Base-by-base conservation (phyloP, 92 coral and sea anemone genomes). In the Parazoanthus swiftii region DNA sequence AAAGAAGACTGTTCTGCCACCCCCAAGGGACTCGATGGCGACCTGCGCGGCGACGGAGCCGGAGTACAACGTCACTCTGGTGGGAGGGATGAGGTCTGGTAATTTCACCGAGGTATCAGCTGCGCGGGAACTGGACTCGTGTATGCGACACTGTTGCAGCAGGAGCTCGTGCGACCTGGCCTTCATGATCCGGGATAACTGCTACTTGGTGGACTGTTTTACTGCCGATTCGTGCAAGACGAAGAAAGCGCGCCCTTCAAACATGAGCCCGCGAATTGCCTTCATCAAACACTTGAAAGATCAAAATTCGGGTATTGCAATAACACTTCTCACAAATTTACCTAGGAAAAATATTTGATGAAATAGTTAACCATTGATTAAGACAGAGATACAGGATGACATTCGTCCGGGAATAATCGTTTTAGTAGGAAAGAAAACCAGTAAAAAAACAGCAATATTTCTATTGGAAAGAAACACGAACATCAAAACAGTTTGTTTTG, bases 151-250 rank as follows among this genome's bases (percentile, higher is more conserved):
- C 89, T 97, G 99, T 51, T 97, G 99, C 79, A 86, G 93, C 74
- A 89, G 92, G 81, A 85, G 89, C 58, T 78, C 92, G 8, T 97
- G 99, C 86, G 93, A 95, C 92, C 89, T 97, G 89, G 97, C 98
- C 74, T 97, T 97, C 89, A 97, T 97, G 98, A 94, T 97, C 85
- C 93, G 98, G 90, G 92, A 91, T 71, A 95, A 92, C 76, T 97
- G 99, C 75, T 97, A 95, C 86, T 94, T 97, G 73, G 97, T 97
- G 58, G 88, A 91, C 21, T 97, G 99, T 74, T 82, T 78, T 77
- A 88, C 86, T 74, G 88, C 88, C 54, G 86, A 90, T 50, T 89
- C 92, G 33, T 97, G 99, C 85, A 89, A 90, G 77, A 94, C 99
- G 0, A 96, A 96, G 77, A 88, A 77, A 85, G 97, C 99, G 25